Evolutionary conservation across 2,113 vertebrate genomes (phyloP), one percentile per base, ranked within the genome.

Genomic region (Sebastes schlegelii): DNA sequence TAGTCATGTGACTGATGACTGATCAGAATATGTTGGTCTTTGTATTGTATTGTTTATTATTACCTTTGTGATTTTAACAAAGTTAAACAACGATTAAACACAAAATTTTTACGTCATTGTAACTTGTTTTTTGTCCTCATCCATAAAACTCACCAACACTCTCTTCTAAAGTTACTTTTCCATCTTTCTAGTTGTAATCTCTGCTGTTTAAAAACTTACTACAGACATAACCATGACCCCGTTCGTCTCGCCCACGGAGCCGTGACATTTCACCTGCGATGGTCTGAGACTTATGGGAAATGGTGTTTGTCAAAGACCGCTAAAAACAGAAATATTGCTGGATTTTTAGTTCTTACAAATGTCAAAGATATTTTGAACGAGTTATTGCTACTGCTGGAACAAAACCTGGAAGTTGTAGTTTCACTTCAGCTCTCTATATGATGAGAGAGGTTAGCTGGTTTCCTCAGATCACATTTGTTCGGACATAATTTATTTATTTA

Each of bases 401-500:
- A 46, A 16, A 23, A 60, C 13, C 43, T 14, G 7, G 23, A 34
- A 6, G n/a, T 46, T 73, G n/a, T 46, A 42, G 5, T 48, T 14
- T 51, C 43, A 26, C 43, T 34, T 34, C 26, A 3, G 26, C 26
- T 34, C 26, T 34, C 26, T 34, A 34, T 34, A 34, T 34, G 23
- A 40, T 40, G 23, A 75, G 34, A 26, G 13, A 65, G 61, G 40
- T 51, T 42, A 42, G 45, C 43, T 9, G 45, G 12, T 62, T 78
- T 42, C 55, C 61, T 65, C 49, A 21, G 21, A 65, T 54, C 65
- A 16, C 54, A 60, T 42, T 68, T 68, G 65, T 42, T 69, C 17
- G 76, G 65, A 61, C 51, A 23, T 81, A 40, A 67, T 60, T 65
- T 48, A 66, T 66, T 62, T 13, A 48, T 66, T 66, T 23, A 46